A percentile compares a stretch with the other conserved stretches of the same genome.
Conservation (phyloP, 2,113 vertebrate genomes). For the Odocoileus hemionus region DNA sequence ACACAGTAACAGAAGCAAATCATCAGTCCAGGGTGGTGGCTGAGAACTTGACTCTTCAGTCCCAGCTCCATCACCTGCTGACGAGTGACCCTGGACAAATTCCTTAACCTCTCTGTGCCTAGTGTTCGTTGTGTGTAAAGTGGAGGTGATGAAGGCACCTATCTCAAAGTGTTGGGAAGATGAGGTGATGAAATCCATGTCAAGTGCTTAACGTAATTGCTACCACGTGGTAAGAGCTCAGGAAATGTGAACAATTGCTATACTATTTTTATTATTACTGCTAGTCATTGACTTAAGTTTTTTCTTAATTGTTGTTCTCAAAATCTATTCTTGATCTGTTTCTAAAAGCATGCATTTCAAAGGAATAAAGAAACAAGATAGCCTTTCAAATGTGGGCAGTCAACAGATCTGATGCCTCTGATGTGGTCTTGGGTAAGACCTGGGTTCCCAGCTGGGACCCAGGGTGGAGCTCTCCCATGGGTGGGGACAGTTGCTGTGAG, state of each 20-base stretch:
- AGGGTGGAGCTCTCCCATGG: neutral
- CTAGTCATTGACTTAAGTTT: neutral
- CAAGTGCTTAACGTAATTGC: neutral
- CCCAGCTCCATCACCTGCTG: neutral
- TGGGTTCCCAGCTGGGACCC: neutral
- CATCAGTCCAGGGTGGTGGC: neutral
- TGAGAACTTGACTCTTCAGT: neutral
- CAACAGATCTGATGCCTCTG: neutral
- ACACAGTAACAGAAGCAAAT: neutral
- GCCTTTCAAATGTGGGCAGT: neutral
- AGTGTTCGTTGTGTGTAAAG: neutral
- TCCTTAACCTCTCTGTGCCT: neutral
- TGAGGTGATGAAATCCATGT: neutral
- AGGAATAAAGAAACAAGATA: neutral
- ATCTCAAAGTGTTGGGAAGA: neutral
- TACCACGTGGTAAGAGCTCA: neutral
- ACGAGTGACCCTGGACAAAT: neutral
- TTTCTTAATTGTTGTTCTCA: neutral
- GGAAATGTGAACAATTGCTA: neutral
- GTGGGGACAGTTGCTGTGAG: neutral
- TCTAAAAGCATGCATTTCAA: neutral
- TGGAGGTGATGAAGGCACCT: neutral
- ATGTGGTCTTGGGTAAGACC: neutral
- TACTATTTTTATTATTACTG: neutral
- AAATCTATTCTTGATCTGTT: neutral